Conservation (phyloP, 1,140 invertebrate species). For the Drosophila saltans region DNA sequence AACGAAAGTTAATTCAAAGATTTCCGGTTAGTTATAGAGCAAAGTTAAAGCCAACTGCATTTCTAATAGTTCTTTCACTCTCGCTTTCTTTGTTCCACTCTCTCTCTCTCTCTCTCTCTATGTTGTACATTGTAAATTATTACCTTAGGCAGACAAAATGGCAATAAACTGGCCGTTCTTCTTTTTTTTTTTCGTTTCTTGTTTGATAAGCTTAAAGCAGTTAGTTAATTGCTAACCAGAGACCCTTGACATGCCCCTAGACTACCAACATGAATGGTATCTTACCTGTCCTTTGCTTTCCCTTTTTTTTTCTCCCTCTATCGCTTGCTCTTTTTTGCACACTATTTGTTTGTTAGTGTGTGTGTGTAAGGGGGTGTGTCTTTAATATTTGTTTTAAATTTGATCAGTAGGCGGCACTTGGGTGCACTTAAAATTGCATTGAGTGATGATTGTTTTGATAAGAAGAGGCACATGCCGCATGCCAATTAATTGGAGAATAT, state of each 20-base stretch:
- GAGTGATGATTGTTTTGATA: conserved; percentile 27
- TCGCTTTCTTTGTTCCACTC: too few species aligned
- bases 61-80: neutral
- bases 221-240: conserved; percentile 35
- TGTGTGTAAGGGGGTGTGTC: neutral
- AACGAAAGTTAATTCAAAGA: conserved; percentile 1
- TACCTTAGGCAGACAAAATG: conserved; percentile 31
- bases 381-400: neutral
- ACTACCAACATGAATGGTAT: neutral
- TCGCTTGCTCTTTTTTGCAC: neutral
- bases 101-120: neutral
- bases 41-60: neutral
- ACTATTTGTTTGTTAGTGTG: neutral
- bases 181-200: conserved; percentile 12
- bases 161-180: conserved; percentile 21
- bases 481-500: conserved; percentile 74
- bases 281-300: neutral
- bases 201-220: conserved; percentile 27
- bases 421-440: conserved; percentile 26
- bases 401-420: conserved; percentile 21
- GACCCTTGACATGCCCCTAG: conserved; percentile 13
- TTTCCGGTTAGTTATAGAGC: neutral
- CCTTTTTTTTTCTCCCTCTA: neutral
- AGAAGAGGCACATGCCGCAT: conserved; percentile 23
- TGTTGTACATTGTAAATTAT: conserved; percentile 23